Base-by-base conservation (phyloP, 2,888 invertebrate species). In the Apamea anceps region DNA sequence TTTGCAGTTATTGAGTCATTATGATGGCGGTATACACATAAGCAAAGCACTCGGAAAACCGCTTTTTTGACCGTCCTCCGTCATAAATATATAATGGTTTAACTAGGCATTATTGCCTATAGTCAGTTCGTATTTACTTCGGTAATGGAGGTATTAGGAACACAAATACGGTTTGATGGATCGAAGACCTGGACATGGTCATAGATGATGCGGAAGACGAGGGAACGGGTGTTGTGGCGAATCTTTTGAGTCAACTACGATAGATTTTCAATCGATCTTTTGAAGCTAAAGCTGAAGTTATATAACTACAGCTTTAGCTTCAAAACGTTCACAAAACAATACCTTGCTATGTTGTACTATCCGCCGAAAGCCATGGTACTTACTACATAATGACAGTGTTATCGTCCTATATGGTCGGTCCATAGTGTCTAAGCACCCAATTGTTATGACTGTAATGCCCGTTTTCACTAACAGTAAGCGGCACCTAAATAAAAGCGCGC, bases 1-100 rank as follows among this genome's bases (percentile, higher is more conserved):
- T 84, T 86, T 84, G 84, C 78, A 81, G 81, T 81, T 84, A 86
- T 86, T 84, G 84, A 86, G 85, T 77, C 87, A 86, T 86, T 86
- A 86, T 57, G 28, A 68, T 45, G 86, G 79, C 79, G 66, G 80
- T 66, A 76, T 48, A 83, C 66, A 67, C 80, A 57, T 68, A 72
- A 60, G 57, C 63, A 21, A 57, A 74, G 37, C n/a, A 37, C 68
- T 75, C 18, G 37, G 74, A 65, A 84, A 75, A 75, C 84, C 54
- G 48, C 75, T 78, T 85, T 85, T 84, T 82, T 62, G 70, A 67
- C 54, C 73, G 28, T 66, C 45, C 12, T 3, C 21, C 13, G 45
- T 70, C 78, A 28, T 73, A 75, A 66, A 82, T 76, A 82, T 75
- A 65, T 75, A 75, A 75, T 80, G 57, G 57, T 70, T 48, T 62